Evolutionary conservation across 2,797 vertebrate genomes (phyloP).

Genomic region (Acrocephalus scirpaceus): DNA sequence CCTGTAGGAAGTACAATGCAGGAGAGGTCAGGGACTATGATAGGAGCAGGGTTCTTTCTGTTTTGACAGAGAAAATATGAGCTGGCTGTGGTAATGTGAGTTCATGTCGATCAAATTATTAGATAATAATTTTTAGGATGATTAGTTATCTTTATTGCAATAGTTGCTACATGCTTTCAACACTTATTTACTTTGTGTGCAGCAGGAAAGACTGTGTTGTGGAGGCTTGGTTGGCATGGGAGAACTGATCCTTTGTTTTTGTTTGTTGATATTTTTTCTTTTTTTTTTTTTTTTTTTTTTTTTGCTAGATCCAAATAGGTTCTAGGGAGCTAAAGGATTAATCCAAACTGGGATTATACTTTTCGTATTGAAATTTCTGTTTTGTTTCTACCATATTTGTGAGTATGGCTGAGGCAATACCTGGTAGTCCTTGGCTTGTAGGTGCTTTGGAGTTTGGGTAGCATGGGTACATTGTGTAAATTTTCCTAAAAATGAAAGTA

Average conservation of each 20-base stretch:
- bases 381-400: background rate
- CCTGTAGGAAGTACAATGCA: background rate
- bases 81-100: background rate
- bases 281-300: background rate
- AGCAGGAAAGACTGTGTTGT: background rate
- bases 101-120: background rate
- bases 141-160: background rate
- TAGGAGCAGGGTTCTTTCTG: background rate
- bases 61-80: background rate
- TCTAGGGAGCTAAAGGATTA: background rate
- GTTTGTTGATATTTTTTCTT: background rate
- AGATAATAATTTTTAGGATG: background rate
- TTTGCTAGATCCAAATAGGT: background rate
- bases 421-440: background rate
- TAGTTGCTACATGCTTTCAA: background rate
- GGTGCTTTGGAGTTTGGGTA: background rate
- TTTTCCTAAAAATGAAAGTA: background rate
- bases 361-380: background rate
- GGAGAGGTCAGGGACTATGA: background rate
- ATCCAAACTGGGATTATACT: background rate
- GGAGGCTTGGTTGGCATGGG: accelerated
- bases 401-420: background rate
- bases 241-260: background rate
- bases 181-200: background rate
- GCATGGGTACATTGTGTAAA: background rate